phyloP scores from a whole-genome alignment of 2,888 invertebrate genomes.

The Pasiphila rectangulata region DNA sequence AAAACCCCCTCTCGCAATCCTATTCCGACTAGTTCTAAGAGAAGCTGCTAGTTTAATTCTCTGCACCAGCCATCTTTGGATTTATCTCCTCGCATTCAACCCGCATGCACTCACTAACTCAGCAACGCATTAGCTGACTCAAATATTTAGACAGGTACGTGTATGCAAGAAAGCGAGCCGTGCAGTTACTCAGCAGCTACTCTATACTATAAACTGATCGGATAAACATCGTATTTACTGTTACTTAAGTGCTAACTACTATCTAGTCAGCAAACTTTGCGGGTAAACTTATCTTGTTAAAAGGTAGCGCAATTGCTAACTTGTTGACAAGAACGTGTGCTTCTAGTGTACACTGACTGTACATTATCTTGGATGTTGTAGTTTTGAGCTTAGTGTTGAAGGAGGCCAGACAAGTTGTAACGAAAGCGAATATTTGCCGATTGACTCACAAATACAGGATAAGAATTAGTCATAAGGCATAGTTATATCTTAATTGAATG shows the following conservation, averaged over 20 bases:
- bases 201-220: conserved; percentile 8
- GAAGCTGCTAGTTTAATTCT: too few species aligned
- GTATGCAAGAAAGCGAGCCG: conserved; percentile 48
- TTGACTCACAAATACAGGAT: too few species aligned
- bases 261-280: conserved; percentile 4
- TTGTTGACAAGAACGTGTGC: background rate
- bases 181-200: conserved; percentile 25
- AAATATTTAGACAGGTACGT: conserved; percentile 58
- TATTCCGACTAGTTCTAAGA: background rate
- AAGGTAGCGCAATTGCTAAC: conserved; percentile 9
- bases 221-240: conserved; percentile 14
- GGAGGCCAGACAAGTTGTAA: too few species aligned
- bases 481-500: too few species aligned
- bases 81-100: conserved; percentile 17
- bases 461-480: too few species aligned
- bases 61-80: conserved; percentile 7
- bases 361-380: too few species aligned
- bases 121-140: conserved; percentile 50
- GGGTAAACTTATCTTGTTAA: conserved; percentile 13
- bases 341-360: background rate
- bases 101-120: conserved; percentile 36
- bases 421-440: too few species aligned
- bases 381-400: too few species aligned
- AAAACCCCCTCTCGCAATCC: background rate
- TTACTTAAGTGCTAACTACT: conserved; percentile 1